Conservation (phyloP, 2,113 vertebrate genomes). For the Piaya cayana region DNA sequence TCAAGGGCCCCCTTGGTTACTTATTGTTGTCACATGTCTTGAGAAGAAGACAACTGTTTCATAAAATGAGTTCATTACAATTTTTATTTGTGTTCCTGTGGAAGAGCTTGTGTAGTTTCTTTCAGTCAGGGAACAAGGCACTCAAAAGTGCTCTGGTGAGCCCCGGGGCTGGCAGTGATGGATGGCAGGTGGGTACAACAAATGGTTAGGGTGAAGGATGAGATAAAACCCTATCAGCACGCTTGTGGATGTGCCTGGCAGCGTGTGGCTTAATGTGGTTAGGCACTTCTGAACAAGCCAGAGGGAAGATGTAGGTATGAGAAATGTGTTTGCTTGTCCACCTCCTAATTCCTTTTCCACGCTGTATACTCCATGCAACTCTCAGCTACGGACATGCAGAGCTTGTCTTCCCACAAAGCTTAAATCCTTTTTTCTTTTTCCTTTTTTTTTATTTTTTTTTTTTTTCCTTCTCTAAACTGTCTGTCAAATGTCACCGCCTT, state of each 20-base stretch:
- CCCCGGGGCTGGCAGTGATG: background rate
- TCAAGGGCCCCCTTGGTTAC: background rate
- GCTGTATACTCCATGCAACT: accelerated
- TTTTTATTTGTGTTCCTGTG: background rate
- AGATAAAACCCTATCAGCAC: background rate
- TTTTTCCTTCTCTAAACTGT: background rate
- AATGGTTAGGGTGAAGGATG: background rate
- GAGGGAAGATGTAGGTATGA: background rate
- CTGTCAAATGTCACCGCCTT: background rate
- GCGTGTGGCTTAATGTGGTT: accelerated
- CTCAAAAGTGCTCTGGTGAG: accelerated
- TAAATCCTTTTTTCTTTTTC: background rate
- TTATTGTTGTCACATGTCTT: background rate
- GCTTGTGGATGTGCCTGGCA: background rate
- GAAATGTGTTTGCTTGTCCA: background rate
- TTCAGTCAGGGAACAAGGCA: background rate
- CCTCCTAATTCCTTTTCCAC: background rate
- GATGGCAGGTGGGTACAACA: accelerated
- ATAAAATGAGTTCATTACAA: background rate
- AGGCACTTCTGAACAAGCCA: accelerated
- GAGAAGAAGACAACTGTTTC: background rate
- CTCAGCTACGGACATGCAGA: background rate
- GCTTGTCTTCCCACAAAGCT: background rate
- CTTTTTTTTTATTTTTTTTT: background rate
- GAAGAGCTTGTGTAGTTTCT: background rate